Evolutionary conservation across 2,113 vertebrate genomes (phyloP).

Genomic region (Oryzias woworae): DNA sequence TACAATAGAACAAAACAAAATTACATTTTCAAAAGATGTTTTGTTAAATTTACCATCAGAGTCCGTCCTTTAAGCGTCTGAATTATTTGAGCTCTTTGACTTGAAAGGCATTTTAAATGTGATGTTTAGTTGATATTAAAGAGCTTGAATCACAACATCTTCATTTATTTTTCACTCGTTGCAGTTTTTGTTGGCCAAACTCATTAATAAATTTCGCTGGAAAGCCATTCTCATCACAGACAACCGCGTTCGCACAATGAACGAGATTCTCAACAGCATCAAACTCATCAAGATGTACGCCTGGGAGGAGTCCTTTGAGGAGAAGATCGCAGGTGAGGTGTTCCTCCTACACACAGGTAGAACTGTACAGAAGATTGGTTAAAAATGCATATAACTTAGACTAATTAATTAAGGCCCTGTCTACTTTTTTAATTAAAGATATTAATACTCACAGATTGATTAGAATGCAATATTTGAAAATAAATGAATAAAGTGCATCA

Average conservation of each 20-base stretch:
- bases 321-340: conserved; percentile 68
- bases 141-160: too few species aligned
- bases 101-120: neutral
- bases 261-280: conserved; percentile 82
- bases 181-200: conserved; percentile 73
- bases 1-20: too few species aligned
- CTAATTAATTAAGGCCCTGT: too few species aligned
- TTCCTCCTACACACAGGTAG: neutral
- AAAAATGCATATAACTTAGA: too few species aligned
- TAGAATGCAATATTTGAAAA: too few species aligned
- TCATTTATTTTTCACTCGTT: conserved; percentile 25
- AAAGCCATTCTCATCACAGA: conserved; percentile 72
- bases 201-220: conserved; percentile 71
- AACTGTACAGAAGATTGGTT: neutral
- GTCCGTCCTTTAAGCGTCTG: too few species aligned
- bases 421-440: too few species aligned
- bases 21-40: too few species aligned
- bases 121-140: neutral
- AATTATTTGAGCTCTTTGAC: neutral
- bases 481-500: too few species aligned
- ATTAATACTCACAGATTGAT: too few species aligned
- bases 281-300: conserved; percentile 86
- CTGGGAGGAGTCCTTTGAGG: conserved; percentile 82
- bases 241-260: conserved; percentile 79
- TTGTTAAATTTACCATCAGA: too few species aligned